phyloP scores from a whole-genome alignment of 2,113 vertebrate species.

The Bolborhynchus lineola region DNA sequence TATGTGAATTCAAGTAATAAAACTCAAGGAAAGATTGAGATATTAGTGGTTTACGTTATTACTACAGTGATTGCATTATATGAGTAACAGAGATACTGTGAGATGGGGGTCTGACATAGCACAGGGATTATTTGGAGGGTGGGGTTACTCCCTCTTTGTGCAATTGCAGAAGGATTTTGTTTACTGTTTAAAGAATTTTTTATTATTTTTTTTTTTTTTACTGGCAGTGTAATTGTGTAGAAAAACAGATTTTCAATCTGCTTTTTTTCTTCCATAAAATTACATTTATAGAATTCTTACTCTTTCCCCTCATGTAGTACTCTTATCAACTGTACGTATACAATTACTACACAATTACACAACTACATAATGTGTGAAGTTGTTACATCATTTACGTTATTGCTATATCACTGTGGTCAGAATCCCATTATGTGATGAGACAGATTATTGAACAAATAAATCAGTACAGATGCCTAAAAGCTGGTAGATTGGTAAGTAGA shows the following conservation, averaged over 20 bases:
- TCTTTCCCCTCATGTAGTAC: neutral
- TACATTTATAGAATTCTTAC: neutral
- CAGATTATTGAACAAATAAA: neutral
- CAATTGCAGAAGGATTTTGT: neutral
- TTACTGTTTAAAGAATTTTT: neutral
- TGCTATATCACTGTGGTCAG: no score
- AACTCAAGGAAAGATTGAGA: neutral
- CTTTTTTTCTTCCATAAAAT: neutral
- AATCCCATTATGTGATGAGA: neutral
- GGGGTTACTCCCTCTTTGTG: neutral
- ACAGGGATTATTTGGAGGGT: neutral
- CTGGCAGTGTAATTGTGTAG: no score
- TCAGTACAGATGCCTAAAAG: neutral
- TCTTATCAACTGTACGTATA: neutral
- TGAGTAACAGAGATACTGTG: fast-evolving
- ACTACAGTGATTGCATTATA: fast-evolving
- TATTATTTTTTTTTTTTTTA: neutral
- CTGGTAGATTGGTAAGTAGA: neutral
- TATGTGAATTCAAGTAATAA: neutral
- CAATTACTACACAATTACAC: neutral
- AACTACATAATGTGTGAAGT: neutral
- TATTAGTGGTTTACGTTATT: neutral
- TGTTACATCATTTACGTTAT: neutral
- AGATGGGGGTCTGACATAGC: neutral
- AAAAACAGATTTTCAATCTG: neutral